These are phyloP conservation scores for Chironomus riparius DNA, from an alignment of 2,888 invertebrate species.

Conservation along the genomic window DNA sequence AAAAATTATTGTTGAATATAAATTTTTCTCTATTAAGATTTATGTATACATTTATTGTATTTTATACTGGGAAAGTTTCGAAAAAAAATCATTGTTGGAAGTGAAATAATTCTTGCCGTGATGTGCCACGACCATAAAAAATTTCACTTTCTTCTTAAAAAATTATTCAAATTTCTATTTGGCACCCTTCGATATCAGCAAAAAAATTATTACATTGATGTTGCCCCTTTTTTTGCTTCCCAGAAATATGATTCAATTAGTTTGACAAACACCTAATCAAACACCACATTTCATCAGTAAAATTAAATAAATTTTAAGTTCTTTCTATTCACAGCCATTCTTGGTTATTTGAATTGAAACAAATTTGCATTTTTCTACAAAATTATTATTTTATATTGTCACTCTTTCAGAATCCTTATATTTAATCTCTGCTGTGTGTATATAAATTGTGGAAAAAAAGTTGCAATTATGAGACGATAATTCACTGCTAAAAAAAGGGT, in stretches of 20 bases:
- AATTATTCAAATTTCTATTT: constrained; percentile 13
- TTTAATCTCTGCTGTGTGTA: neutral
- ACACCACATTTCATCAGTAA: neutral
- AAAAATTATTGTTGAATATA: constrained; percentile 4
- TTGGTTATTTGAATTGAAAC: neutral
- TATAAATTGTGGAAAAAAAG: neutral
- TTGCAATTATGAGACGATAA: constrained; percentile 7
- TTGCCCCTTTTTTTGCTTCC: neutral
- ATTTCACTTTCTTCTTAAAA: constrained; percentile 13
- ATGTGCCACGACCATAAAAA: constrained; percentile 23
- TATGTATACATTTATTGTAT: constrained; percentile 7
- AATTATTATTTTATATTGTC: constrained; percentile 1
- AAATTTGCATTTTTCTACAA: neutral
- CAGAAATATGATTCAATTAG: constrained; percentile 19
- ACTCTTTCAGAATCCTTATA: neutral
- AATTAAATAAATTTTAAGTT: neutral
- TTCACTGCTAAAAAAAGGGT: neutral
- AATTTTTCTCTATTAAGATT: neutral
- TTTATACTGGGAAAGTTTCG: constrained; percentile 13
- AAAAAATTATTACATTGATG: too few species aligned
- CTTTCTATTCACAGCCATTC: too few species aligned
- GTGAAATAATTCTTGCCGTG: constrained; percentile 5
- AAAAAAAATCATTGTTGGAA: neutral
- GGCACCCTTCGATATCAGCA: constrained; percentile 1
- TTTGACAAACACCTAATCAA: constrained; percentile 26